Evolutionary conservation across 2,888 invertebrate species (phyloP), one percentile per base, ranked within the genome.

Genomic region (Xanthorhoe designata): DNA sequence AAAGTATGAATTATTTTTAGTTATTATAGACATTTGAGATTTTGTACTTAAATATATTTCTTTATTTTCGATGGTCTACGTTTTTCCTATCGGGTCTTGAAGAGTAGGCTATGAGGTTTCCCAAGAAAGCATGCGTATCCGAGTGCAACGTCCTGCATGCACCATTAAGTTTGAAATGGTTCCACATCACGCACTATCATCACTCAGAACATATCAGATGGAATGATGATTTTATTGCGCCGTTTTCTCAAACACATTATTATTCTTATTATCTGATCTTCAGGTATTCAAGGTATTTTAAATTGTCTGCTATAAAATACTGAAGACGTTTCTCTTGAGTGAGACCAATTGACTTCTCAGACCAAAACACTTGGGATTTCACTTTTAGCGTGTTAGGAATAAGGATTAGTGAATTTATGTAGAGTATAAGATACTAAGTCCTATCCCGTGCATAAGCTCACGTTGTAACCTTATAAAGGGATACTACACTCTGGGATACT

Each of bases 111-210:
- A 61, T 64, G 62, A 70, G 61, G 63, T 62, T 65, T 66, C 57
- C 54, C 15, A 64, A 55, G 71, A 67, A 70, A 70, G 69, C 62
- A 73, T 79, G 79, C 79, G 80, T 81, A 73, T 71, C 66, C 74
- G 84, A 84, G 89, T 86, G 87, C 90, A 91, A 86, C 72, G 90
- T 81, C 78, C 90, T 85, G 80, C 82, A 91, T 83, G 91, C 91
- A 86, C 89, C 88, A 91, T 88, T 91, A 85, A 90, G 77, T 86
- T 83, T 42, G 38, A 42, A 42, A 13, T 84, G 80, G 85, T 85
- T 85, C 83, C 85, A 87, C 86, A 78, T 79, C 75, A 81, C 77
- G 80, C 74, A 79, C 76, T 76, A 75, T 69, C 82, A 77, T 78
- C 77, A 76, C 70, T 75, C 63, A 74, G 68, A 68, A 70, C 60